A percentile compares a stretch with the other conserved stretches of the same genome.
Conservation (phyloP, 1,140 invertebrate genomes). For the Brachionus plicatilis region DNA sequence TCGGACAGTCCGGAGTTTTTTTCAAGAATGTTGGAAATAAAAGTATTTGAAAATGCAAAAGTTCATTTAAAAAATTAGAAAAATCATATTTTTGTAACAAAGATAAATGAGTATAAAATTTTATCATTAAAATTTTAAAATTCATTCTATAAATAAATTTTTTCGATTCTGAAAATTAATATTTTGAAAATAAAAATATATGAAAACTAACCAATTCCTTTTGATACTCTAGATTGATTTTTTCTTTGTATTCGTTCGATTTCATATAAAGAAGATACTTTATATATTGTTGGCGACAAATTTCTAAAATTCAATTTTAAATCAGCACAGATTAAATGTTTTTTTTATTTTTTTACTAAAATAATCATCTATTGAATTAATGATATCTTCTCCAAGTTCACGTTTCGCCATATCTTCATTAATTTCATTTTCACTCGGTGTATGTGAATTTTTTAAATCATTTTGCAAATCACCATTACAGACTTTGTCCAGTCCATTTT, state of each 20-base stretch:
- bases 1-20: too few species aligned
- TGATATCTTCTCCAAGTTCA: slow-evolving; percentile 20
- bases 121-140: too few species aligned
- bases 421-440: background rate
- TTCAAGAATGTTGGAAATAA: too few species aligned
- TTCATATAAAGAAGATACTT: slow-evolving; percentile 24
- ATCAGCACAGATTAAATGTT: background rate
- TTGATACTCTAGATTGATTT: slow-evolving; percentile 17
- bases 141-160: too few species aligned
- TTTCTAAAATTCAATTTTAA: slow-evolving; percentile 18
- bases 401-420: background rate
- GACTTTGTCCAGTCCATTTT: background rate
- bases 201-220: background rate
- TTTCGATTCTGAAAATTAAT: background rate
- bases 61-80: too few species aligned
- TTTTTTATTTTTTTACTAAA: slow-evolving; percentile 6
- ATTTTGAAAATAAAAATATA: background rate
- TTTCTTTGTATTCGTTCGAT: slow-evolving; percentile 28
- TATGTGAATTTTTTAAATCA: background rate
- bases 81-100: too few species aligned
- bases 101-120: too few species aligned
- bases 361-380: slow-evolving; percentile 31
- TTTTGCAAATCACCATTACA: background rate
- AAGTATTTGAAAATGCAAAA: too few species aligned
- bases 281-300: background rate